Evolutionary conservation across 2,888 invertebrate genomes (phyloP), one percentile per base, ranked within the genome.

Genomic region (Lasioglossum leucozonium): DNA sequence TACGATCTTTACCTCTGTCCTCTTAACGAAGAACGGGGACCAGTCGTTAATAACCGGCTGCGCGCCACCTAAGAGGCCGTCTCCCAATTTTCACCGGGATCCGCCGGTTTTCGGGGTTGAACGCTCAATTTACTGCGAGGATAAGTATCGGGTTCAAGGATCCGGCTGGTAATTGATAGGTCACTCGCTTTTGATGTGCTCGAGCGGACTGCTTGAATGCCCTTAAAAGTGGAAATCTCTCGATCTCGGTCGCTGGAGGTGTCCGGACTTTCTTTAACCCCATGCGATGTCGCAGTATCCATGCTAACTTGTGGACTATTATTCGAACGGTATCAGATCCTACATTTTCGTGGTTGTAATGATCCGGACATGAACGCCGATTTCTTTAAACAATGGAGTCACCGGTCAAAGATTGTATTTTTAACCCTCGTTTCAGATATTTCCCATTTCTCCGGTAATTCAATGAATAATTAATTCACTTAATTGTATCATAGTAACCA

Each of bases 91-190:
- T 76, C 86, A 88, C 71, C 37, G 65, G 13, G 72, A 40, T 69
- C 51, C 62, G 72, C 58, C 65, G 44, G 16, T 75, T 76, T 74
- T n/a, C 40, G 72, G n/a, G 76, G 40, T 37, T 71, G 81, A 84
- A 88, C 85, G 88, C 84, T 84, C 85, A 88, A 92, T 92, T 92
- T 92, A 79, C 90, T 86, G 79, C 80, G 62, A 69, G 89, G 90
- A 92, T 92, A 91, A 91, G 86, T 87, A 91, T 91, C 87, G 79
- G 79, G 77, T 69, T 75, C 72, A 82, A 76, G 82, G 76, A 65
- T 75, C 76, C 74, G 82, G 44, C 47, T 72, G 85, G 85, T 93
- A 93, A 94, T 93, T 94, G 93, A 93, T 93, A 92, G 93, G 90
- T 92, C 92, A 91, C 88, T 87, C 79, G 75, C 85, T 83, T n/a